phyloP scores from a whole-genome alignment of 2,888 invertebrate species.

The Tenthredo distinguenda region DNA sequence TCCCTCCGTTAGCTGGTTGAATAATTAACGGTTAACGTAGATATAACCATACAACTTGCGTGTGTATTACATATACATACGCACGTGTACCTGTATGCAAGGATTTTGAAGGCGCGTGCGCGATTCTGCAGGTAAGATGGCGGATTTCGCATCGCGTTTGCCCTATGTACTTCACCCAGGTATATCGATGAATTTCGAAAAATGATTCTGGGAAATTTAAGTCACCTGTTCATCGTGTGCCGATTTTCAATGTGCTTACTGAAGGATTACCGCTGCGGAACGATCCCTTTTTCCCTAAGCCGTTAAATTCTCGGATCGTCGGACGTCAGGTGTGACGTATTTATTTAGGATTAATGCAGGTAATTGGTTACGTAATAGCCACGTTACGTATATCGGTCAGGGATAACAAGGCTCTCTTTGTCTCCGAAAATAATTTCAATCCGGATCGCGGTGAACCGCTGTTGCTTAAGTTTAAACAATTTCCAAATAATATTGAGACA shows the following conservation, averaged over 20 bases:
- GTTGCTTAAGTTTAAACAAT: neutral
- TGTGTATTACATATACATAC: slow-evolving; percentile 40
- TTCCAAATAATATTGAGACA: slow-evolving; percentile 46
- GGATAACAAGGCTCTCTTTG: neutral
- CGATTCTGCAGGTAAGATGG: slow-evolving; percentile 44
- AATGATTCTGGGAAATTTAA: neutral
- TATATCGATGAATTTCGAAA: neutral
- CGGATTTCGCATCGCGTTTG: neutral
- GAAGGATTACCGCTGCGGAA: neutral
- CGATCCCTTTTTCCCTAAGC: neutral
- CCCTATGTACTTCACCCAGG: neutral
- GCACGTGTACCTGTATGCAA: neutral
- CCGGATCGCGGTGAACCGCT: neutral
- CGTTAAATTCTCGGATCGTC: neutral
- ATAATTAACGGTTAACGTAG: slow-evolving; percentile 74
- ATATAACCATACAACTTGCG: slow-evolving; percentile 58
- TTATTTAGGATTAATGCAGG: slow-evolving; percentile 5
- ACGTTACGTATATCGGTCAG: neutral
- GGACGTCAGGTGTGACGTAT: slow-evolving; percentile 12
- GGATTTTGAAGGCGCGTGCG: slow-evolving; percentile 61
- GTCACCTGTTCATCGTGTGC: neutral
- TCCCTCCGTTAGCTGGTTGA: slow-evolving; percentile 62
- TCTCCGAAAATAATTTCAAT: neutral
- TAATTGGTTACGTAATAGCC: neutral
- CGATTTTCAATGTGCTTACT: neutral